Base-by-base conservation (phyloP, 2,113 vertebrate genomes). In the Psittacus erithacus region DNA sequence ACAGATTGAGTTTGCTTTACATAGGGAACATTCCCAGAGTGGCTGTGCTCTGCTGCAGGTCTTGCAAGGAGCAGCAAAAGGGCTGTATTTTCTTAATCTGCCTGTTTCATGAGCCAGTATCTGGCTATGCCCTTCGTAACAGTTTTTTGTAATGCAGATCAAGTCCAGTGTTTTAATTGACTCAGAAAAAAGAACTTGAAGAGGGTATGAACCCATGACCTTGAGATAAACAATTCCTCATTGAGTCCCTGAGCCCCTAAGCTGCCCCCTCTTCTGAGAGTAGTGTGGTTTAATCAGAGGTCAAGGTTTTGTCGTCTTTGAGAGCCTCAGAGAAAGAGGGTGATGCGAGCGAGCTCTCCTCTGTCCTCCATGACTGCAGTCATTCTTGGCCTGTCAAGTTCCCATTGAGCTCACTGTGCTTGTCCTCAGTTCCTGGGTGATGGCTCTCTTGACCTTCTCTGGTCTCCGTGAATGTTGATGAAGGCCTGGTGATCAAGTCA, bases 371-470 rank as follows among this genome's bases (percentile, higher is more conserved):
- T 87, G 91, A 85, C 81, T 79, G 57, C 80, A 63, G 86, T 73
- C 52, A 86, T 95, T 93, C 91, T 92, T 90, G 92, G 70, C 80
- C 81, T 95, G 81, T 93, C 80, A 94, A 82, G 57, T 89, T 95
- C 68, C 78, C 23, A 67, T 50, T 84, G 88, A 94, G 81, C 44
- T 91, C 0, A 0, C 63, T 65, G 17, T 75, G 73, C 69, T 86
- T 82, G 60, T 82, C 69, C 39, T 75, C 74, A 89, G 17, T 91
- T 94, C 53, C 74, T 94, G 46, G n/a, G 17, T 85, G 92, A 93
- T 92, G 88, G 27, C 82, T 94, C 77, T 94, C 86, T 91, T 96
- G 95, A 96, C 91, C 94, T 96, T 93, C 74, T 92, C 41, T 90
- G 88, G 68, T 96, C 85, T 78, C 59, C 75, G 13, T 86, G 65